Evolutionary conservation across 1,140 invertebrate species (phyloP).

Genomic region (Halictus rubicundus): DNA sequence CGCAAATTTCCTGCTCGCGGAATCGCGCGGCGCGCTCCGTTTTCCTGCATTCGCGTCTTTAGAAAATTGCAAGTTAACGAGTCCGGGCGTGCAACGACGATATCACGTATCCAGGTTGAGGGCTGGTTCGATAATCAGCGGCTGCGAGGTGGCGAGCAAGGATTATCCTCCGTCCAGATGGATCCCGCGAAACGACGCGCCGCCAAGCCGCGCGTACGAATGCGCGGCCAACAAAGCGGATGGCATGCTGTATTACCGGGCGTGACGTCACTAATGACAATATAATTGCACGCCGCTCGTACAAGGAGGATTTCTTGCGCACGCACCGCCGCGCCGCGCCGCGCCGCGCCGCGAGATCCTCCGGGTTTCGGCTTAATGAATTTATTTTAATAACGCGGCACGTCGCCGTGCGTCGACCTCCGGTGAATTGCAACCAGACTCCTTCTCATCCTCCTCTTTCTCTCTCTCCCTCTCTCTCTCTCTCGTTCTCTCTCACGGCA

Average conservation of each 20-base stretch:
- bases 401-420: conserved; percentile 55
- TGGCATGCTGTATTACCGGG: conserved; percentile 26
- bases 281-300: conserved; percentile 69
- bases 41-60: background rate
- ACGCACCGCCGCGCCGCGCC: background rate
- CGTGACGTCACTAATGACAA: conserved; percentile 68
- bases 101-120: conserved; percentile 5
- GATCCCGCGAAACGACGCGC: background rate
- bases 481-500: background rate
- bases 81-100: background rate
- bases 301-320: conserved; percentile 56
- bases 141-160: background rate
- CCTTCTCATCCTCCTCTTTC: too few relatives aligned
- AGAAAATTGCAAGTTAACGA: conserved; percentile 28
- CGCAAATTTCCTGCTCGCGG: background rate
- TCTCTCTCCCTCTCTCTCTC: background rate
- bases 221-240: background rate
- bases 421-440: conserved; percentile 2
- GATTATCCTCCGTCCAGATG: conserved; percentile 25
- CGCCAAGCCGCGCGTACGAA: background rate
- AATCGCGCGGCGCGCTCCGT: background rate
- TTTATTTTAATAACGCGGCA: conserved; percentile 63
- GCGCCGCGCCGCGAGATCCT: conserved; percentile 24
- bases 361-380: conserved; percentile 61
- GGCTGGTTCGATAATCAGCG: conserved; percentile 29